Base-by-base conservation (phyloP, 2,797 vertebrate genomes). In the Phataginus tricuspis region DNA sequence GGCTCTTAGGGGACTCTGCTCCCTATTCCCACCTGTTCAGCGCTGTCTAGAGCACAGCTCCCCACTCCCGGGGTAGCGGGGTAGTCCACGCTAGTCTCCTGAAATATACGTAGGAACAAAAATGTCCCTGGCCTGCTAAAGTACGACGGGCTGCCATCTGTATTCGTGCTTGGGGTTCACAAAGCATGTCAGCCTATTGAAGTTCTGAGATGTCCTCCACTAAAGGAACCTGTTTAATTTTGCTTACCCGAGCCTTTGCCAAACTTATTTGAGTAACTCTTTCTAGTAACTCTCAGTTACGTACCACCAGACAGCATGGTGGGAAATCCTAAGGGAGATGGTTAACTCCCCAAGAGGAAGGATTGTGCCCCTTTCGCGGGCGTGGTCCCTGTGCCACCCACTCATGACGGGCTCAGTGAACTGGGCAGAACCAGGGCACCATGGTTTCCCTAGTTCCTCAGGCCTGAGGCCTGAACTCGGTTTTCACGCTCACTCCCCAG, bases 251-350 rank as follows among this genome's bases (percentile, higher is more conserved):
- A 18, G 31, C 7, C 4, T 29, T 55, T 87, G 63, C 53, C 82
- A 49, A 59, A 72, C 68, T n/a, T 83, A 29, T 10, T 0, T 84
- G 72, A 90, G 75, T 27, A 86, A 25, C 39, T 93, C 92, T 88
- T 80, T 31, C 71, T 77, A 31, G 66, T 57, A 61, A 37, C 13
- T 9, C 3, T 42, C 18, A 42, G 77, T 72, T 37, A 53, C 69
- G 29, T 72, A 37, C 27, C 49, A 31, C 37, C 63, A 61, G 77
- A 14, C 0, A 45, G 3, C 1, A 1, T 0, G 0, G 15, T 84
- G 68, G 53, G 96, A 75, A 95, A 63, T 75, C 39, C 90, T 34
- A 8, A 27, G 18, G 15, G 7, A 16, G 53, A 37, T 0, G 0
- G 42, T 61, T 90, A 74, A 0, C 29, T 86, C 75, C 87, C 49